Evolutionary conservation across 2,888 invertebrate genomes (phyloP).

Genomic region (Disparrhopalites patrizii): DNA sequence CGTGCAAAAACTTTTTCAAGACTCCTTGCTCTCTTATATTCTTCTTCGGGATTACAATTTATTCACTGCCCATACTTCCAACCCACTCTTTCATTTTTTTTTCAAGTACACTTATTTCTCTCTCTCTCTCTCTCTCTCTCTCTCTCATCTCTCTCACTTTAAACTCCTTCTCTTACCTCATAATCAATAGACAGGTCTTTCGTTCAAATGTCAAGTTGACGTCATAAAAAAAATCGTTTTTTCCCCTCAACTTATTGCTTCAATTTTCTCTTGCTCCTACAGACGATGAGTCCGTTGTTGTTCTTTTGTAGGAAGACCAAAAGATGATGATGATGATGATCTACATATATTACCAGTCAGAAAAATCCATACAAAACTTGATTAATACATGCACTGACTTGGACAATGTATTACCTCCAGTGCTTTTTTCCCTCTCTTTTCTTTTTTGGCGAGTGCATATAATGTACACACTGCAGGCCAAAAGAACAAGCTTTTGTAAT

Average conservation of each 20-base stretch:
- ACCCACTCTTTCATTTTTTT: conserved; percentile 13
- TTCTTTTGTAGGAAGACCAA: too few relatives aligned
- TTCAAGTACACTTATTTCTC: neutral
- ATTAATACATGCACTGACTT: too few relatives aligned
- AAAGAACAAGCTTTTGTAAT: too few relatives aligned
- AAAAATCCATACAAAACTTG: too few relatives aligned
- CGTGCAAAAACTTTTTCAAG: neutral
- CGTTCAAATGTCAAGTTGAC: conserved; percentile 24
- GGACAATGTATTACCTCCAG: too few relatives aligned
- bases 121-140: too few relatives aligned
- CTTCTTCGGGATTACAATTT: conserved; percentile 23
- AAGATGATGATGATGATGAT: too few relatives aligned
- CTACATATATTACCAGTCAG: too few relatives aligned
- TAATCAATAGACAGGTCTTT: conserved; percentile 5
- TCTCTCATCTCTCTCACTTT: neutral
- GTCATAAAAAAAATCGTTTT: conserved; percentile 20
- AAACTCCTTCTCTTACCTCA: neutral
- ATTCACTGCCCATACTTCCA: conserved; percentile 24
- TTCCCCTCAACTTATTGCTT: neutral
- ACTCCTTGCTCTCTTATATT: conserved; percentile 23
- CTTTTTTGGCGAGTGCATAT: too few relatives aligned
- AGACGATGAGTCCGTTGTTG: too few relatives aligned
- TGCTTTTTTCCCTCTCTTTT: too few relatives aligned
- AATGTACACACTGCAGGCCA: too few relatives aligned
- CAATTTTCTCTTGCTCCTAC: neutral